phyloP scores from a whole-genome alignment of 2,888 invertebrate genomes.

The Lepidonotus clava region DNA sequence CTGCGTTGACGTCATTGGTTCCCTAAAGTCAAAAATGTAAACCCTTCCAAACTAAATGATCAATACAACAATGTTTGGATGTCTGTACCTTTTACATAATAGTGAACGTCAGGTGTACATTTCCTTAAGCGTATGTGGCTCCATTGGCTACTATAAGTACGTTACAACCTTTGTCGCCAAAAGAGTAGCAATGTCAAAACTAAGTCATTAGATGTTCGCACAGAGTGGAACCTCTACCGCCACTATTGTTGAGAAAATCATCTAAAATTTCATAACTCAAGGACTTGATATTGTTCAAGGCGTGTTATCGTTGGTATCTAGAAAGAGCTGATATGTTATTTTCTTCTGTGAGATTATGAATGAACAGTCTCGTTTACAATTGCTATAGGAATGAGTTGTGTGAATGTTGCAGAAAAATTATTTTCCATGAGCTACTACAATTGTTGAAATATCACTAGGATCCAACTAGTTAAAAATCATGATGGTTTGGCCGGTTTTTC shows the following conservation, averaged over 20 bases:
- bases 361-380: too few species aligned
- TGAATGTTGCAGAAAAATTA: not conserved
- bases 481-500: not conserved
- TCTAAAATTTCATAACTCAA: conserved; percentile 1
- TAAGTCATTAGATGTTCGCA: not conserved
- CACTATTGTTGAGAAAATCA: not conserved
- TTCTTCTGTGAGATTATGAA: conserved; percentile 19
- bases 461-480: not conserved
- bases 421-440: too few species aligned
- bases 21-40: too few species aligned
- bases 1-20: too few species aligned
- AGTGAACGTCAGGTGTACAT: too few species aligned
- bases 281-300: conserved; percentile 17
- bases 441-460: not conserved
- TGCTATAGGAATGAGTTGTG: not conserved
- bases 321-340: not conserved
- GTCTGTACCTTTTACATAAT: too few species aligned
- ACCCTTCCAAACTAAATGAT: too few species aligned
- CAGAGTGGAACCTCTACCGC: not conserved
- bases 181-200: not conserved
- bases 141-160: not conserved
- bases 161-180: not conserved
- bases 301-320: not conserved
- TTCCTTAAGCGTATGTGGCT: too few species aligned
- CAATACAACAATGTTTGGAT: too few species aligned